phyloP scores from a whole-genome alignment of 2,888 invertebrate species.

The Coleophora deauratella region DNA sequence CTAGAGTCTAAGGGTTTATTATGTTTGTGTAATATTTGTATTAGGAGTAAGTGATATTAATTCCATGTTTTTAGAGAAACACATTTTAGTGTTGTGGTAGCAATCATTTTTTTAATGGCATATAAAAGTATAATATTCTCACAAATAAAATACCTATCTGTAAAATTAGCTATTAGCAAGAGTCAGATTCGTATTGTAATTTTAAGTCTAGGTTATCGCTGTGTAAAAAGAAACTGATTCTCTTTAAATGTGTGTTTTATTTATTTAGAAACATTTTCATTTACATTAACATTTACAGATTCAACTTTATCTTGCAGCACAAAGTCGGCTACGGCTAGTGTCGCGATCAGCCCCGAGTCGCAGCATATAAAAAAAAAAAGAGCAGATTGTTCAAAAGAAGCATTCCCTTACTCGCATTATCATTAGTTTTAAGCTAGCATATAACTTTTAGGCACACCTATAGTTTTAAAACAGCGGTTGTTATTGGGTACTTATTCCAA shows the following conservation, averaged over 20 bases:
- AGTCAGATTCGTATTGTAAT: conserved; percentile 70
- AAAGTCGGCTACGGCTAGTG: too few species aligned
- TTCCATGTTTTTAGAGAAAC: conserved; percentile 13
- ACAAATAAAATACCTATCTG: conserved; percentile 18
- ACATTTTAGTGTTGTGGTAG: conserved; percentile 48
- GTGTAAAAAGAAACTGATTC: conserved; percentile 69
- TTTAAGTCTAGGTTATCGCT: conserved; percentile 59
- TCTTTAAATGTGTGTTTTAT: conserved; percentile 40
- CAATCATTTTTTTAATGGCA: conserved; percentile 42
- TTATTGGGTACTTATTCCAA: too few species aligned
- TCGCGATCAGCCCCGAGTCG: too few species aligned
- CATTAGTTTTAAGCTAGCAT: too few species aligned
- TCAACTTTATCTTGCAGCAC: too few species aligned
- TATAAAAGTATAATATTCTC: conserved; percentile 43
- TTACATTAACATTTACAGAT: too few species aligned
- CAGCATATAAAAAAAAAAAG: too few species aligned
- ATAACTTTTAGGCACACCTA: too few species aligned
- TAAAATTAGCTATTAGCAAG: conserved; percentile 43
- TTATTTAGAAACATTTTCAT: conserved; percentile 16
- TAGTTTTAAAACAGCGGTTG: too few species aligned
- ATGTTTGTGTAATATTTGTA: conserved; percentile 5
- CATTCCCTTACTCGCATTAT: too few species aligned
- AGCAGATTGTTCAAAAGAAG: too few species aligned
- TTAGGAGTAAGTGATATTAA: conserved; percentile 8
- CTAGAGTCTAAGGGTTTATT: conserved; percentile 1